These are phyloP conservation scores for Ramphastos sulfuratus DNA, from an alignment of 2,113 vertebrate genomes.

Conservation along the genomic window DNA sequence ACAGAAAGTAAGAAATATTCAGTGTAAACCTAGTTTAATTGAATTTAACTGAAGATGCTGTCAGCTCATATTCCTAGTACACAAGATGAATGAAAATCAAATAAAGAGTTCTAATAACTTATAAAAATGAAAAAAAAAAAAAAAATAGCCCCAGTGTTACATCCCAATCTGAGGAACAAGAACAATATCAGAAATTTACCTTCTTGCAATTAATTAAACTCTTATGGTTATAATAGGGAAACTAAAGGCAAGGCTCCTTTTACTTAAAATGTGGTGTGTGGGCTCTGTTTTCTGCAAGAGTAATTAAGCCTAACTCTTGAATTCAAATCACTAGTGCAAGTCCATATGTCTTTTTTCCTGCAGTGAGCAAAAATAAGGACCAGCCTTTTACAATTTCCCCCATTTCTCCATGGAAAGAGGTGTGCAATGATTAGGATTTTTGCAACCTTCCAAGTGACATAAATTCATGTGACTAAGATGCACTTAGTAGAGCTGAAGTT, in stretches of 20 bases:
- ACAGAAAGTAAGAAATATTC: not conserved
- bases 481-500: conserved; percentile 8
- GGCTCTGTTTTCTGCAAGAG: not conserved
- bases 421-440: not conserved
- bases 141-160: not conserved
- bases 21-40: conserved; percentile 31
- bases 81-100: conserved; percentile 45
- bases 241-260: not conserved
- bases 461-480: not conserved
- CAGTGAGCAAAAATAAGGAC: not conserved
- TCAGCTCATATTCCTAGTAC: not conserved
- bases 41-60: not conserved
- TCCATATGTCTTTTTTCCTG: not conserved
- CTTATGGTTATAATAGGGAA: not conserved
- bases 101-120: not conserved
- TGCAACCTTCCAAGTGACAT: not conserved
- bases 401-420: not conserved
- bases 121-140: not conserved
- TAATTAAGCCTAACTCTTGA: not conserved
- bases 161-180: not conserved
- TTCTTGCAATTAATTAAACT: not conserved
- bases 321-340: not conserved
- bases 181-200: not conserved
- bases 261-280: not conserved
- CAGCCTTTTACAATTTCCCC: not conserved